A percentile compares a stretch with the other conserved stretches of the same genome.
phyloP scores from a whole-genome alignment of 2,888 invertebrate species.

The Tetropium fuscum region DNA sequence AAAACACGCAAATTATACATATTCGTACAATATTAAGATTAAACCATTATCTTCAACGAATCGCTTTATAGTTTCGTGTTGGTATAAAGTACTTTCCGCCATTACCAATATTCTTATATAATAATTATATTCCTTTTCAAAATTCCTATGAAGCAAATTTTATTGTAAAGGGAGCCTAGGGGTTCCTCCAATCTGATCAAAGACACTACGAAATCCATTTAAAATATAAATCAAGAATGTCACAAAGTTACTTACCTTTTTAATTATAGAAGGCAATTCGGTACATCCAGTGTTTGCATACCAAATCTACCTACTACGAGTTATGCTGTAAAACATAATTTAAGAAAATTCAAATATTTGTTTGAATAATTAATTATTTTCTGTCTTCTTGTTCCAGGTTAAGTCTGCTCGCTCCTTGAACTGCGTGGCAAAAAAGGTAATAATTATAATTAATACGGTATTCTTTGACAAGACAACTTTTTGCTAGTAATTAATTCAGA shows the following conservation, averaged over 20 bases:
- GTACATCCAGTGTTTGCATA: constrained; percentile 11
- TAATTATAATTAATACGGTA: constrained; percentile 15
- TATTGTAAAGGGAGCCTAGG: no score
- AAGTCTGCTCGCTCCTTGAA: background rate
- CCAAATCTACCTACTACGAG: constrained; percentile 11
- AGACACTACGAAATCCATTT: no score
- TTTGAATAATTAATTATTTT: constrained; percentile 24
- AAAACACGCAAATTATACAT: no score
- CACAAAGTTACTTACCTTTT: constrained; percentile 8
- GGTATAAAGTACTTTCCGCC: no score
- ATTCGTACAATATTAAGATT: no score
- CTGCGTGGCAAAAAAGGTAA: constrained; percentile 21
- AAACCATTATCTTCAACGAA: no score
- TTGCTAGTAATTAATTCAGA: constrained; percentile 6
- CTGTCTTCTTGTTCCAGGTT: constrained; percentile 22
- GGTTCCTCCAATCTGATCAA: no score
- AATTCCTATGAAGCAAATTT: no score
- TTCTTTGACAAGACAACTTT: constrained; percentile 1
- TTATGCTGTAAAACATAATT: constrained; percentile 14
- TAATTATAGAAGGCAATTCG: constrained; percentile 14
- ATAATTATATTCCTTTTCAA: no score
- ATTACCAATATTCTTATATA: no score
- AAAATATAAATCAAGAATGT: no score
- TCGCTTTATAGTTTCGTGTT: no score
- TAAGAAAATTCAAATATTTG: constrained; percentile 25